phyloP scores from a whole-genome alignment of 1,140 invertebrate genomes.

The Drosophila lacteicornis region DNA sequence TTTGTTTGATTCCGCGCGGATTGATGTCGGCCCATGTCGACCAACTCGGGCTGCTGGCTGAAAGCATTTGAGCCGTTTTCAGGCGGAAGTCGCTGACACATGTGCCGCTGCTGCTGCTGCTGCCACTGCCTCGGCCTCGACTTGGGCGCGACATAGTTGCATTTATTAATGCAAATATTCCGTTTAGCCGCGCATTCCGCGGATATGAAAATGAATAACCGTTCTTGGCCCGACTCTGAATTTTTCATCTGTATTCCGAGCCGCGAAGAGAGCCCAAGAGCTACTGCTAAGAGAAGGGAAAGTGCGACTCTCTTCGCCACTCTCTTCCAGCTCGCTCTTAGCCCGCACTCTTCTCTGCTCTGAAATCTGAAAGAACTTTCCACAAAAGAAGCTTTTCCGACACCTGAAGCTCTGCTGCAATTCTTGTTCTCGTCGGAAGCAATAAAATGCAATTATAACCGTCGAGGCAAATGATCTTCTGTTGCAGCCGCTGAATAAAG shows the following conservation, averaged over 20 bases:
- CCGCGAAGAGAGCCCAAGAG: slow-evolving; percentile 17
- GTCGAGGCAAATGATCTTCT: slow-evolving; percentile 55
- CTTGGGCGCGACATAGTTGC: slow-evolving; percentile 80
- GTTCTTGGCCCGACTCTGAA: slow-evolving; percentile 48
- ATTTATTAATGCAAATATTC: slow-evolving; percentile 82
- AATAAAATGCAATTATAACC: slow-evolving; percentile 71
- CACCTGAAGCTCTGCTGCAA: slow-evolving; percentile 38
- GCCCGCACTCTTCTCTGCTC: not conserved
- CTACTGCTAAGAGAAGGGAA: slow-evolving; percentile 3
- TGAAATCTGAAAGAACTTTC: slow-evolving; percentile 43
- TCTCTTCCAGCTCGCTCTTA: slow-evolving; percentile 50
- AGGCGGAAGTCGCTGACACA: slow-evolving; percentile 44
- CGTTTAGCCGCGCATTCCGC: slow-evolving; percentile 63
- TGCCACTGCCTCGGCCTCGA: slow-evolving; percentile 30
- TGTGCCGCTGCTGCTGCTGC: slow-evolving; percentile 10
- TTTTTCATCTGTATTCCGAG: slow-evolving; percentile 23
- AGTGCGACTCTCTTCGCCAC: slow-evolving; percentile 3
- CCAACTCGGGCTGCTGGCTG: slow-evolving; percentile 29
- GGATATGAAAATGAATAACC: slow-evolving; percentile 73
- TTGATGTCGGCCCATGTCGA: slow-evolving; percentile 63
- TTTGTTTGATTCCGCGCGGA: slow-evolving; percentile 65
- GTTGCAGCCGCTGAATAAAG: slow-evolving; percentile 42
- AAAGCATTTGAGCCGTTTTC: slow-evolving; percentile 72
- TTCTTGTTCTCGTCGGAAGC: slow-evolving; percentile 62
- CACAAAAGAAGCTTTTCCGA: slow-evolving; percentile 50